Evolutionary conservation across 2,797 vertebrate species (phyloP).

Genomic region (Buceros bicornis): DNA sequence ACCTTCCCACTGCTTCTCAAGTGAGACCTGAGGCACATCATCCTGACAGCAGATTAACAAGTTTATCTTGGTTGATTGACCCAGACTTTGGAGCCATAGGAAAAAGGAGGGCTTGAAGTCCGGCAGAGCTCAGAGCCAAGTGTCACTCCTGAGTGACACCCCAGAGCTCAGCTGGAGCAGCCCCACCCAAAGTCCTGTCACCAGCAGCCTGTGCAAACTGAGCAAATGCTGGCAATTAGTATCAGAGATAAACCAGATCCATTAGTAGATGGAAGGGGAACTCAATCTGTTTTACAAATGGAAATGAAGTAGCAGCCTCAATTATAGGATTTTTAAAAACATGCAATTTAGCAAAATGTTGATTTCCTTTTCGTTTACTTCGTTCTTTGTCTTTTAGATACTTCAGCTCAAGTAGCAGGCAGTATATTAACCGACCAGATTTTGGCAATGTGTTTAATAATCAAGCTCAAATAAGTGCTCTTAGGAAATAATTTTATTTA

Average conservation of each 20-base stretch:
- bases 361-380: constrained; percentile 75
- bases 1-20: constrained; percentile 45
- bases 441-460: constrained; percentile 75
- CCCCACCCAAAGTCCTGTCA: constrained; percentile 41
- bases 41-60: constrained; percentile 25
- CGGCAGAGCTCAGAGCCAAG: background rate
- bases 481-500: constrained; percentile 77
- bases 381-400: constrained; percentile 68
- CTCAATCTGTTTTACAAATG: constrained; percentile 77
- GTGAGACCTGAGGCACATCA: constrained; percentile 18
- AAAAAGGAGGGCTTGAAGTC: constrained; percentile 7
- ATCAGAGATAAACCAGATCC: constrained; percentile 73
- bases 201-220: constrained; percentile 43
- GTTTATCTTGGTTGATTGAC: constrained; percentile 60
- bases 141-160: constrained; percentile 13
- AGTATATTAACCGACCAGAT: constrained; percentile 67
- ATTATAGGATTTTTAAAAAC: constrained; percentile 76
- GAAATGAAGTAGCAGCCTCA: constrained; percentile 75
- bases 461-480: constrained; percentile 74
- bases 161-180: constrained; percentile 54
- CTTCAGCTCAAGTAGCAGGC: constrained; percentile 72
- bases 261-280: constrained; percentile 69
- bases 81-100: constrained; percentile 39
- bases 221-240: constrained; percentile 73
- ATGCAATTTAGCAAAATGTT: constrained; percentile 74